Conservation (phyloP, 2,113 vertebrate genomes). For the Neodontobutis hainanensis region DNA sequence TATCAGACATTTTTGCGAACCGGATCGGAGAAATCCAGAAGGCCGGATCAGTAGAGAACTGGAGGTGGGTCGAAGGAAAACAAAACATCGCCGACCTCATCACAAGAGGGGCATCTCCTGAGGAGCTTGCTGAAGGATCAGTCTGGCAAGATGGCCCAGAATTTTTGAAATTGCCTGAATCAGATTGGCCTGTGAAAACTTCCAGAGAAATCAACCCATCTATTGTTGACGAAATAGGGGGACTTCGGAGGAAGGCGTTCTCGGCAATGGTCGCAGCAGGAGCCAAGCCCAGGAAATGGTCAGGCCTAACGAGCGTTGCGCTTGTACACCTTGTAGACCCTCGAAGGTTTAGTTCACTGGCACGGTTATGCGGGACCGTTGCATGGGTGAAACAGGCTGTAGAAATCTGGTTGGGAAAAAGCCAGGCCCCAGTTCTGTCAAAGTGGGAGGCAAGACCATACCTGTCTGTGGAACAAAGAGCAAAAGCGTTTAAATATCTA, state of each 20-base stretch:
- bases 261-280: background rate
- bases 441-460: conserved; percentile 1
- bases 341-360: background rate
- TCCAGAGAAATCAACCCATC: background rate
- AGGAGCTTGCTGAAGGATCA: background rate
- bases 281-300: background rate
- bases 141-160: background rate
- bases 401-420: background rate
- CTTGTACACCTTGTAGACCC: background rate
- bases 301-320: background rate
- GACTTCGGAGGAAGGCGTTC: background rate
- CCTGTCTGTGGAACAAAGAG: background rate
- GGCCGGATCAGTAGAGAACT: background rate
- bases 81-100: background rate
- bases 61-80: background rate
- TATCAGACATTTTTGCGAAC: conserved; percentile 19
- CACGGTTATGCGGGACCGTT: background rate
- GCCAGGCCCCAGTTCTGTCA: background rate
- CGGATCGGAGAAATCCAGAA: background rate
- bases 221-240: background rate
- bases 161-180: background rate
- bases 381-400: background rate
- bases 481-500: no score
- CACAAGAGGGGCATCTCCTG: background rate
- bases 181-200: background rate